A percentile compares a stretch with the other conserved stretches of the same genome.
These are phyloP conservation scores for Dolichoris vasculosae DNA, from an alignment of 1,140 invertebrate species.

Conservation along the genomic window DNA sequence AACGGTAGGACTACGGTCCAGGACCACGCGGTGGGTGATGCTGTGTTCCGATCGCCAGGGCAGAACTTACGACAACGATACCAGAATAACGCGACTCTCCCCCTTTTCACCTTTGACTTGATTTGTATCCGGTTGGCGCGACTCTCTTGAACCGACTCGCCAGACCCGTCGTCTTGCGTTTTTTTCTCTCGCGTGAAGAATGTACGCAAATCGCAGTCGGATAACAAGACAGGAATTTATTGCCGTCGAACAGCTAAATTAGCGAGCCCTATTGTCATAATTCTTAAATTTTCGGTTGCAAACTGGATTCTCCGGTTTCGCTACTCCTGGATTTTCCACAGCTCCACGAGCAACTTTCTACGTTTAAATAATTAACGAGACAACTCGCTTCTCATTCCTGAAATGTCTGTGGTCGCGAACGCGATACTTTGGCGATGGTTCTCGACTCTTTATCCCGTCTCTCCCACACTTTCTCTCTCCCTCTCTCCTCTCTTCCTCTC, in stretches of 20 bases:
- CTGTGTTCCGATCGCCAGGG: neutral
- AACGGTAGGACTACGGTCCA: too few relatives aligned
- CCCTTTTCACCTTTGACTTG: conserved; percentile 17
- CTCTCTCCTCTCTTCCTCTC: conserved; percentile 15
- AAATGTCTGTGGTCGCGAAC: too few relatives aligned
- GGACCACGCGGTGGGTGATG: neutral
- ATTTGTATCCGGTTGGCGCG: neutral
- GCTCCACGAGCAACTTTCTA: neutral
- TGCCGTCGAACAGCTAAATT: neutral
- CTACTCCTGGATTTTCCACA: neutral
- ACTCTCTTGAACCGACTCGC: neutral
- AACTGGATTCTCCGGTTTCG: neutral
- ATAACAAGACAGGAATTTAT: neutral
- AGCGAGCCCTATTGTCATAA: neutral
- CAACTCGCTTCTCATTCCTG: too few relatives aligned
- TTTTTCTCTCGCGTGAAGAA: neutral
- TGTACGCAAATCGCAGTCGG: neutral
- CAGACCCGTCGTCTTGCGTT: neutral
- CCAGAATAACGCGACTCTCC: neutral
- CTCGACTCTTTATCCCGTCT: neutral
- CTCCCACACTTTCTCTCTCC: neutral
- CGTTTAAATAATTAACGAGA: conserved; percentile 5
- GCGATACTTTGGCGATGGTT: neutral
- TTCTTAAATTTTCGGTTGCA: neutral
- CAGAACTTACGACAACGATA: neutral